Percentiles rank a stretch among this genome's conserved stretches.
Evolutionary conservation across 2,797 vertebrate genomes (phyloP).

Genomic region (Takifugu rubripes): DNA sequence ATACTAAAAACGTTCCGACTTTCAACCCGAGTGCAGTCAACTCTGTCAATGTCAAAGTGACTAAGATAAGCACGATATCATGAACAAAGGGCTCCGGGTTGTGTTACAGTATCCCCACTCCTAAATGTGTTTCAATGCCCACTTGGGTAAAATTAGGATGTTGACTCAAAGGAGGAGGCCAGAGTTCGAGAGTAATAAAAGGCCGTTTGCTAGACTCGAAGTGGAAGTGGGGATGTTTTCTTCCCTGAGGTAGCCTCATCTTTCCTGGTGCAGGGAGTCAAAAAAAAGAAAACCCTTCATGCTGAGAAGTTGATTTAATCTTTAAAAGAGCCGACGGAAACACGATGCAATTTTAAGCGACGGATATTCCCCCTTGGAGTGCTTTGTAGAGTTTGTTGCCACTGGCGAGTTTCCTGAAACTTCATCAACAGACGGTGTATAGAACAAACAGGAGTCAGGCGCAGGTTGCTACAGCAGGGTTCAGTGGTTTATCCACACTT

Average conservation of each 20-base stretch:
- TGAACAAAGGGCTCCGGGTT: conserved; percentile 26
- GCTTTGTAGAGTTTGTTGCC: conserved; percentile 44
- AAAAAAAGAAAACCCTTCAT: conserved; percentile 38
- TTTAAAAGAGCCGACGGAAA: conserved; percentile 56
- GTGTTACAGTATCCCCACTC: conserved; percentile 24
- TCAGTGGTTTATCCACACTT: conserved; percentile 35
- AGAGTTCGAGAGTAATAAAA: conserved; percentile 31
- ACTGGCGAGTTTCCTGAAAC: conserved; percentile 41
- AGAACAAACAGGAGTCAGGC: conserved; percentile 30
- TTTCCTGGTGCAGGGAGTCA: conserved; percentile 44
- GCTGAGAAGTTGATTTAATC: conserved; percentile 52
- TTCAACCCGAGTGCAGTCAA: conserved; percentile 35
- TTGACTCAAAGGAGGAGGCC: conserved; percentile 19
- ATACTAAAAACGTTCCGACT: conserved; percentile 41
- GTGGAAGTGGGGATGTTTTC: conserved; percentile 25
- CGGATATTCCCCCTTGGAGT: conserved; percentile 60
- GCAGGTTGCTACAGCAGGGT: conserved; percentile 19
- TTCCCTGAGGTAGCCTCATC: conserved; percentile 45
- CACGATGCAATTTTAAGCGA: conserved; percentile 40
- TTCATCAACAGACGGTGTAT: conserved; percentile 38
- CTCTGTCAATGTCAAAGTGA: conserved; percentile 16
- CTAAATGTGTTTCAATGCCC: conserved; percentile 15
- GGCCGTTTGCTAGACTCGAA: conserved; percentile 15
- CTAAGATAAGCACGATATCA: conserved; percentile 31
- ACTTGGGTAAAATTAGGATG: conserved; percentile 25